A percentile compares a stretch with the other conserved stretches of the same genome.
Conservation (phyloP, 2,888 invertebrate genomes). For the Himalopsyche kuldschensis region DNA sequence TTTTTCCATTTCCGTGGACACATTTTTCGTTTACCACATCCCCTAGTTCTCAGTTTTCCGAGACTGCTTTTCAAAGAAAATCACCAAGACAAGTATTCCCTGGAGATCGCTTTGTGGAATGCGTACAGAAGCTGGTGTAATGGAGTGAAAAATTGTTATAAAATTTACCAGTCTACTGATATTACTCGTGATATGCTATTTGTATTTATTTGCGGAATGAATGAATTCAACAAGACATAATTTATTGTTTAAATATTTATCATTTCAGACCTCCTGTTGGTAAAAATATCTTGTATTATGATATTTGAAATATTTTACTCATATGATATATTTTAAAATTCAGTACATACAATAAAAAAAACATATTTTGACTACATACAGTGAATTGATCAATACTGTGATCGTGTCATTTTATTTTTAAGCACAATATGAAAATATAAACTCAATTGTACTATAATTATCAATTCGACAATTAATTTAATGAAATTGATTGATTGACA, state of each 20-base stretch:
- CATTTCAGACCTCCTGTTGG: too few relatives aligned
- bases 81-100: constrained; percentile 29
- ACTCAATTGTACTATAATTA: too few relatives aligned
- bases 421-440: too few relatives aligned
- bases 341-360: too few relatives aligned
- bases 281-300: too few relatives aligned
- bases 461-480: too few relatives aligned
- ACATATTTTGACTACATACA: too few relatives aligned
- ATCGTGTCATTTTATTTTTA: too few relatives aligned
- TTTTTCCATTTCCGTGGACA: neutral
- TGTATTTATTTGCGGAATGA: neutral
- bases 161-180: constrained; percentile 22
- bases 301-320: too few relatives aligned
- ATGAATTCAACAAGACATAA: neutral
- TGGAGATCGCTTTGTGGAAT: constrained; percentile 18
- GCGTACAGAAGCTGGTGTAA: constrained; percentile 22
- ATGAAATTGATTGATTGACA: too few relatives aligned
- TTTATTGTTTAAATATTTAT: neutral
- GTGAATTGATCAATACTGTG: too few relatives aligned
- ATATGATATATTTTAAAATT: too few relatives aligned
- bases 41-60: neutral
- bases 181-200: neutral
- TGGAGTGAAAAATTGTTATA: constrained; percentile 29
- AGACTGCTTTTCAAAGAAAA: constrained; percentile 10
- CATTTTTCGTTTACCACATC: neutral